Evolutionary conservation across 2,888 invertebrate species (phyloP).

Genomic region (Drosophila dives): DNA sequence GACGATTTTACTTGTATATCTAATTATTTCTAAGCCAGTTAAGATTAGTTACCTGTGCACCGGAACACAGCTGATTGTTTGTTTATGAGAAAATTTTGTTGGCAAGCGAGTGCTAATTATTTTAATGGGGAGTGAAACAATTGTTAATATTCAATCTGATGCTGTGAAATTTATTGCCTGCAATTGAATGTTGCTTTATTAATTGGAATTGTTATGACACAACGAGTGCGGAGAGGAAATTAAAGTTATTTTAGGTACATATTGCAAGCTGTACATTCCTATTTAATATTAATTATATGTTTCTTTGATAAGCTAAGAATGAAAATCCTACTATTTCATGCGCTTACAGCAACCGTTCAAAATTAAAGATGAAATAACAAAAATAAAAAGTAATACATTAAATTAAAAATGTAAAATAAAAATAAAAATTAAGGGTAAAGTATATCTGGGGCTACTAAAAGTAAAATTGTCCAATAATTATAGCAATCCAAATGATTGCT

Average conservation of each 20-base stretch:
- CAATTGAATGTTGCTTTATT: slow-evolving; percentile 37
- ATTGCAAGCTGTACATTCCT: not conserved
- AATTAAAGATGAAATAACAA: not conserved
- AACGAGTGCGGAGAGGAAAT: not conserved
- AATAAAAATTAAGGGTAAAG: not conserved
- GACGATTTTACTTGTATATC: not conserved
- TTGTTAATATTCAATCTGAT: slow-evolving; percentile 45
- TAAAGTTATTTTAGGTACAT: not conserved
- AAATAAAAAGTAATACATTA: not conserved
- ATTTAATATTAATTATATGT: not conserved
- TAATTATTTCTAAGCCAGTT: slow-evolving; percentile 10
- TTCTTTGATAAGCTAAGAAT: not conserved
- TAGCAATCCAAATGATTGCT: not conserved
- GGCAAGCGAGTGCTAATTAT: slow-evolving; percentile 36
- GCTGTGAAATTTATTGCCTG: slow-evolving; percentile 39
- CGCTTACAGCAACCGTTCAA: not conserved
- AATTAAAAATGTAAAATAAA: not conserved
- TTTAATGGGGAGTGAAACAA: slow-evolving; percentile 46
- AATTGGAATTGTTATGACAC: slow-evolving; percentile 19
- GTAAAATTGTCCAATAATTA: no score
- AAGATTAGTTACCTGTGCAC: slow-evolving; percentile 14
- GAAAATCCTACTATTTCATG: not conserved
- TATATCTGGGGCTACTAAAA: not conserved
- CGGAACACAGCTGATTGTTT: slow-evolving; percentile 10
- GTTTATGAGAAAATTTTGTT: slow-evolving; percentile 37